Percentiles rank a stretch among this genome's conserved stretches.
phyloP scores from a whole-genome alignment of 2,888 invertebrate genomes.

The Andrena camellia region DNA sequence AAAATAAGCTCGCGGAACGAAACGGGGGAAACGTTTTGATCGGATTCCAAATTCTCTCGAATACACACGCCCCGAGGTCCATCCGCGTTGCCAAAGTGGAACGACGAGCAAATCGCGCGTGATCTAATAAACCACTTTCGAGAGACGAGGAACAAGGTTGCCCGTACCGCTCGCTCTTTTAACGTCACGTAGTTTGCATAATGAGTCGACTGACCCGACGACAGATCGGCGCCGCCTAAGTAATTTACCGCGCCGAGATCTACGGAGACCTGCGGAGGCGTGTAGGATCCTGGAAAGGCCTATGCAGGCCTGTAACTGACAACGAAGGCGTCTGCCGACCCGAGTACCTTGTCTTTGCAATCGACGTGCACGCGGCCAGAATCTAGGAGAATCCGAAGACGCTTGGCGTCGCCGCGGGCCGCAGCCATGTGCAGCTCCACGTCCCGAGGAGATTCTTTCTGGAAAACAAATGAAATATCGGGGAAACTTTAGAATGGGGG shows the following conservation, averaged over 20 bases:
- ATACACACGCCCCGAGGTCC: conserved; percentile 20
- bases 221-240: conserved; percentile 42
- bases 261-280: background rate
- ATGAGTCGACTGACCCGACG: conserved; percentile 43
- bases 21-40: conserved; percentile 12
- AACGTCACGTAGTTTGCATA: conserved; percentile 56
- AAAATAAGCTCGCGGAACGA: conserved; percentile 13
- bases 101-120: conserved; percentile 51
- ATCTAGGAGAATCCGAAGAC: conserved; percentile 92
- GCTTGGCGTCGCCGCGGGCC: conserved; percentile 92
- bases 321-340: conserved; percentile 71
- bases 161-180: conserved; percentile 41
- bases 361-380: conserved; percentile 98
- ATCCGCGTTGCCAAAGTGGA: conserved; percentile 50
- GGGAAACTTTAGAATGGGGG: no score
- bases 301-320: background rate
- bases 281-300: background rate
- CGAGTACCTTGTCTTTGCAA: conserved; percentile 94
- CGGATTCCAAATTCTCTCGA: conserved; percentile 47
- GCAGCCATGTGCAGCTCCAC: conserved; percentile 97
- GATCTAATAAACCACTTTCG: conserved; percentile 71
- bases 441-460: conserved; percentile 97
- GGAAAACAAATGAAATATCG: conserved; percentile 77
- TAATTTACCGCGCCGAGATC: background rate
- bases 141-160: conserved; percentile 48